Evolutionary conservation across 2,888 invertebrate genomes (phyloP), one percentile per base, ranked within the genome.

Genomic region (Torymus texanus): DNA sequence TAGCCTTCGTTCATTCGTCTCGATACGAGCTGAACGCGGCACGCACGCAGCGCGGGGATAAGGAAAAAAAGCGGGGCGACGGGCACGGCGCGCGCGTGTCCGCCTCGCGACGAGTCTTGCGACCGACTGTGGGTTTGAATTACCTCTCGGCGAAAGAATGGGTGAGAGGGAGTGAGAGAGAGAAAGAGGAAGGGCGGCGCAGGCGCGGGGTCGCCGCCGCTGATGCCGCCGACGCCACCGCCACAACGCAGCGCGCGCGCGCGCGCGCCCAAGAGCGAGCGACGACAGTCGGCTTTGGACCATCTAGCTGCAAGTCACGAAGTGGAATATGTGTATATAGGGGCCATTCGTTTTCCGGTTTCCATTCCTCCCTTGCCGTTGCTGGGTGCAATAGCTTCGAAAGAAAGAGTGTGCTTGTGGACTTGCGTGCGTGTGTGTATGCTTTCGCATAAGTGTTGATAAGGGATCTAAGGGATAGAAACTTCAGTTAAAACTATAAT

Each of bases 211-310:
- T 87, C 86, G 83, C 72, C 75, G 80, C 78, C 82, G 72, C 21
- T 21, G 41, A 41, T 8, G 41, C 41, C 8, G 41, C 41, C 41
- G 41, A 5, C 41, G 1, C 41, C 41, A 41, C 41, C 41, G 41
- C 41, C 41, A 41, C 41, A 41, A 41, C 41, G 41, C 41, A 1
- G 80, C 81, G 83, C 83, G 82, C 76, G 80, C 78, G 80, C 82
- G 83, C 75, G 80, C 82, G 84, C 82, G 84, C 12, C 1, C 24
- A 18, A 8, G n/a, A 24, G 29, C 65, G 70, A 51, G n/a, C 70
- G 66, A 67, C 78, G 82, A 86, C 88, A 87, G 88, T 88, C 85
- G 85, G 85, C 86, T 87, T 84, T 87, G 85, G 85, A 87, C 86
- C 87, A 88, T 87, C 87, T 85, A 86, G 86, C 86, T 56, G 56